Conservation (phyloP, 1,140 invertebrate genomes). For the Conopomorpha cramerella region DNA sequence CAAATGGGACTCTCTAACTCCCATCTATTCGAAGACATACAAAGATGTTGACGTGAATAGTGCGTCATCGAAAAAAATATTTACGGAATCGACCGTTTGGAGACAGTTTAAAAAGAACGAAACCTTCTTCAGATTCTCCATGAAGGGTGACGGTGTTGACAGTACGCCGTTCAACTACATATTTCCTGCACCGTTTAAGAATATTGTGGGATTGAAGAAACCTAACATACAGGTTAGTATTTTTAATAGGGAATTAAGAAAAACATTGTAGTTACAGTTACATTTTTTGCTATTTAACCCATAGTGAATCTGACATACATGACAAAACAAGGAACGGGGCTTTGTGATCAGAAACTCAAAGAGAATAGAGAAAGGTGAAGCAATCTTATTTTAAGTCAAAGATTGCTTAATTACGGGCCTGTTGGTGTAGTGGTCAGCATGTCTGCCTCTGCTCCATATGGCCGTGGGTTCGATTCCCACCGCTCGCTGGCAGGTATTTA, state of each 20-base stretch:
- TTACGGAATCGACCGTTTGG: too few species aligned
- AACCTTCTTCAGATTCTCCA: slow-evolving; percentile 29
- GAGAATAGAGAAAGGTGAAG: too few species aligned
- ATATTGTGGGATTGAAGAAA: slow-evolving; percentile 17
- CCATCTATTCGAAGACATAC: slow-evolving; percentile 17
- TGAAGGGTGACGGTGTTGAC: slow-evolving; percentile 21
- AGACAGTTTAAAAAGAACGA: slow-evolving; percentile 20
- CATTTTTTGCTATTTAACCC: background rate
- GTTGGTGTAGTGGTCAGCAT: too few species aligned
- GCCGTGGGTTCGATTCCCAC: too few species aligned
- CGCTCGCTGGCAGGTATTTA: too few species aligned
- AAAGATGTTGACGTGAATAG: slow-evolving; percentile 23
- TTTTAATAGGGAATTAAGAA: background rate
- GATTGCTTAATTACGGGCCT: too few species aligned
- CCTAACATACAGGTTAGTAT: slow-evolving; percentile 26
- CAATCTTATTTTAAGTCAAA: too few species aligned
- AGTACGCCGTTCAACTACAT: slow-evolving; percentile 28
- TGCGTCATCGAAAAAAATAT: slow-evolving; percentile 12
- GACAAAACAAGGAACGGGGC: too few species aligned
- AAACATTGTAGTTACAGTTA: slow-evolving; percentile 5
- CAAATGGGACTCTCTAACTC: slow-evolving; percentile 30
- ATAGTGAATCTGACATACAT: too few species aligned
- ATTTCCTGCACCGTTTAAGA: slow-evolving; percentile 33
- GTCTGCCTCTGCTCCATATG: too few species aligned
- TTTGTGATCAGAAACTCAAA: too few species aligned